phyloP scores from a whole-genome alignment of 2,888 invertebrate genomes.

The Iselma pallidipennis region DNA sequence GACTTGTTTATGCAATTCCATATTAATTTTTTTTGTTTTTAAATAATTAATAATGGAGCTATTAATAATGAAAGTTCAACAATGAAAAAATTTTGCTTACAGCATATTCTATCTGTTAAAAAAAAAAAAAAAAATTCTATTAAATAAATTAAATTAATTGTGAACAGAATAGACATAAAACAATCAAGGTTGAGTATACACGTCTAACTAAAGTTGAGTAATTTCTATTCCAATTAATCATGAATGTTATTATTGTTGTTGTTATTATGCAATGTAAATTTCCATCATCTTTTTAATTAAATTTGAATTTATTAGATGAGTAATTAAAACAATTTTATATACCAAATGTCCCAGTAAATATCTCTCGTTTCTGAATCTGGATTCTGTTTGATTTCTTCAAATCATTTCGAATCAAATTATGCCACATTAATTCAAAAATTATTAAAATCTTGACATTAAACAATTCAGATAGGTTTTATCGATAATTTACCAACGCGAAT shows the following conservation, averaged over 20 bases:
- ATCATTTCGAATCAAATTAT: neutral
- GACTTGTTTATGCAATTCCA: too few relatives aligned
- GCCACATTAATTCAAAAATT: neutral
- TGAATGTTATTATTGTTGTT: neutral
- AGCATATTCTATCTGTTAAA: too few relatives aligned
- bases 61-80: too few relatives aligned
- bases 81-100: too few relatives aligned
- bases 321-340: neutral
- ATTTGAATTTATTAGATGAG: neutral
- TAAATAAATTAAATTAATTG: constrained; percentile 1
- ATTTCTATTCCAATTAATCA: constrained; percentile 1
- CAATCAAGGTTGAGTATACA: neutral
- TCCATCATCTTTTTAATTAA: constrained; percentile 2
- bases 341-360: neutral
- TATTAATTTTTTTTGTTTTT: too few relatives aligned
- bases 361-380: too few relatives aligned
- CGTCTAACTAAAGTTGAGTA: neutral
- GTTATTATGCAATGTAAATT: neutral
- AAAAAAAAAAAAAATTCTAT: neutral
- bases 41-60: too few relatives aligned
- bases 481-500: too few relatives aligned
- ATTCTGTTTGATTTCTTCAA: too few relatives aligned
- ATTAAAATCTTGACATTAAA: neutral
- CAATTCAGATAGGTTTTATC: too few relatives aligned
- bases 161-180: constrained; percentile 1